Conservation (phyloP, 2,113 vertebrate species). For the Oreochromis tanganicae region DNA sequence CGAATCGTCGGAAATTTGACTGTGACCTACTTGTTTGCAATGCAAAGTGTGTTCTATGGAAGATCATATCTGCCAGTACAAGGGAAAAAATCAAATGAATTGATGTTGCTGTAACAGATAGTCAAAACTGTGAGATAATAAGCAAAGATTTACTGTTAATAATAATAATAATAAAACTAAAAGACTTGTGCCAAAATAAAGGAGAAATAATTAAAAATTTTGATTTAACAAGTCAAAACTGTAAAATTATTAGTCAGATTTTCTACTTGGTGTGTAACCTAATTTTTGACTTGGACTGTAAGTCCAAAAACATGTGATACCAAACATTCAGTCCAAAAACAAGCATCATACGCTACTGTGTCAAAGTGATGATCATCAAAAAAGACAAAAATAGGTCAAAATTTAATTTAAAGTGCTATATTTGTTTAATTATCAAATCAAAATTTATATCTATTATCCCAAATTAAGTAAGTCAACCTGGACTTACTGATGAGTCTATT, state of each 20-base stretch:
- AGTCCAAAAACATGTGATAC: not conserved
- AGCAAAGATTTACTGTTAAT: not conserved
- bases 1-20: conserved; percentile 95
- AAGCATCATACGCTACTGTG: not conserved
- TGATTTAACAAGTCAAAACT: not conserved
- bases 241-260: not conserved
- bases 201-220: not conserved
- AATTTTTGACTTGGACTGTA: not conserved
- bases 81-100: not conserved
- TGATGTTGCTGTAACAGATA: not conserved
- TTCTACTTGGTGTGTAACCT: not conserved
- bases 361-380: not conserved
- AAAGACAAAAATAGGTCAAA: not conserved
- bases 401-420: not conserved
- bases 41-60: conserved; percentile 19
- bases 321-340: not conserved
- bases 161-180: not conserved
- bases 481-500: not conserved
- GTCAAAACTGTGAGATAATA: not conserved
- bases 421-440: not conserved
- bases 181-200: not conserved
- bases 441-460: not conserved
- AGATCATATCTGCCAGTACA: not conserved
- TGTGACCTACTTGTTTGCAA: conserved; percentile 20
- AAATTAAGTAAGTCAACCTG: not conserved